Base-by-base conservation (phyloP, 2,113 vertebrate species). In the Pteruthius melanotis region DNA sequence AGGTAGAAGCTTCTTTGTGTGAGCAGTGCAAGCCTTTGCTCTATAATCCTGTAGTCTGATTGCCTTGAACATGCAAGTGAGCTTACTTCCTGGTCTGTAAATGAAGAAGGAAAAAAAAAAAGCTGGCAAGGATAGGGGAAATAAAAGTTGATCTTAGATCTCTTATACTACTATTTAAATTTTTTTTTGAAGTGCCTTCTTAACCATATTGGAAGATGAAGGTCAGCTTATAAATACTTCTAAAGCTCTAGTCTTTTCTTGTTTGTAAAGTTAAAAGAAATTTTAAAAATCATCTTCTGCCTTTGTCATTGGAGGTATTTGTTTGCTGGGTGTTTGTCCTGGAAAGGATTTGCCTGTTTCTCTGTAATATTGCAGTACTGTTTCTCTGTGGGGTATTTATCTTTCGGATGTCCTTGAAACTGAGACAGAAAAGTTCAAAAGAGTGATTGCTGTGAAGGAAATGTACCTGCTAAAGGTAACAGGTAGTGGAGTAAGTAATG, bases 311-410 rank as follows among this genome's bases (percentile, higher is more conserved):
- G 27, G 54, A 59, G 5, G 9, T 17, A 18, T 59, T 78, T 49
- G 9, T 87, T 13, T 84, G 22, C 19, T 90, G 49, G 8, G 4
- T 72, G 22, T 59, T 65, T 76, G 52, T 35, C 23, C 47, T 89
- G 22, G 69, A n/a, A 60, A 39, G 40, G 16, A 7, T 59, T 84
- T 53, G 40, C 42, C 27, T 56, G 7, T 49, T 87, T 60, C 27
- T 80, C 44, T 82, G 40, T 65, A 72, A 37, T 76, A 60, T 9
- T 90, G 45, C 0, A 1, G 31, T 30, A 30, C 13, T 28, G 2
- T 72, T 92, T 86, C 54, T 83, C 76, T 90, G 63, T 35, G 49
- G 75, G 35, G 14, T 69, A n/a, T 83, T 44, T 82, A n/a, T 69
- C 57, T 88, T 68, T 68, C 1, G 20, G 16, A 15, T 92, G 64